Evolutionary conservation across 1,140 invertebrate species (phyloP).

Genomic region (Heterodera carotae): DNA sequence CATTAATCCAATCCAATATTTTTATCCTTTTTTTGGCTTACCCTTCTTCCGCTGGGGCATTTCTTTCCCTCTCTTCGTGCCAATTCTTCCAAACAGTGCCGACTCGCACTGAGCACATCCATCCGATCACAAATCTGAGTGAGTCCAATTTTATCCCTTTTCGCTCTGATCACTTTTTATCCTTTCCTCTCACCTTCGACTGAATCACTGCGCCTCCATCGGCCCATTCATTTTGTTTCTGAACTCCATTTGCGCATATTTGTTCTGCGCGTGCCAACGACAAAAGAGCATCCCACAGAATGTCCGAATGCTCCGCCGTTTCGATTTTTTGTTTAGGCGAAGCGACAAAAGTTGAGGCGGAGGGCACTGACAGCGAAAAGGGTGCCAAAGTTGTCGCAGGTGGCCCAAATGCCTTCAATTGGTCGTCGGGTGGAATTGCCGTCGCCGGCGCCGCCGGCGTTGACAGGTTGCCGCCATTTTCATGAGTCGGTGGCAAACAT

Average conservation of each 20-base stretch:
- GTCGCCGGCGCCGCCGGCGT: constrained; percentile 10
- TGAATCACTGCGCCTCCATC: constrained; percentile 37
- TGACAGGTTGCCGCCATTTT: not conserved
- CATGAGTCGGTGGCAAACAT: constrained; percentile 32
- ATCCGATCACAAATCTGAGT: constrained; percentile 18
- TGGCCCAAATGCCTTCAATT: not conserved
- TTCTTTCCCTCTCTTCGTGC: constrained; percentile 13
- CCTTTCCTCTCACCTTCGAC: constrained; percentile 33
- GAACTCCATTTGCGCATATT: constrained; percentile 20
- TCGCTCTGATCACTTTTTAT: too few relatives aligned
- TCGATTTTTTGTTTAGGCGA: constrained; percentile 22
- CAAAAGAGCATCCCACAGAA: constrained; percentile 21
- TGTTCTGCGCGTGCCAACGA: constrained; percentile 29
- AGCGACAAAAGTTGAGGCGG: not conserved
- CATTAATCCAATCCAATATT: too few relatives aligned
- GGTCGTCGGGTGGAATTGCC: constrained; percentile 26
- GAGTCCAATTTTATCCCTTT: too few relatives aligned
- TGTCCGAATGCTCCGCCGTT: not conserved
- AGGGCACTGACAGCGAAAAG: not conserved
- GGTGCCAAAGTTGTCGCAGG: constrained; percentile 18
- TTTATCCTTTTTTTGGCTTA: too few relatives aligned
- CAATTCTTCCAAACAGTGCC: constrained; percentile 26
- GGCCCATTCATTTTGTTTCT: not conserved
- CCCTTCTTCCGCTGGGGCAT: constrained; percentile 25
- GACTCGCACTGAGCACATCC: constrained; percentile 10